Evolutionary conservation across 2,113 vertebrate species (phyloP).

Genomic region (Clarias magur): DNA sequence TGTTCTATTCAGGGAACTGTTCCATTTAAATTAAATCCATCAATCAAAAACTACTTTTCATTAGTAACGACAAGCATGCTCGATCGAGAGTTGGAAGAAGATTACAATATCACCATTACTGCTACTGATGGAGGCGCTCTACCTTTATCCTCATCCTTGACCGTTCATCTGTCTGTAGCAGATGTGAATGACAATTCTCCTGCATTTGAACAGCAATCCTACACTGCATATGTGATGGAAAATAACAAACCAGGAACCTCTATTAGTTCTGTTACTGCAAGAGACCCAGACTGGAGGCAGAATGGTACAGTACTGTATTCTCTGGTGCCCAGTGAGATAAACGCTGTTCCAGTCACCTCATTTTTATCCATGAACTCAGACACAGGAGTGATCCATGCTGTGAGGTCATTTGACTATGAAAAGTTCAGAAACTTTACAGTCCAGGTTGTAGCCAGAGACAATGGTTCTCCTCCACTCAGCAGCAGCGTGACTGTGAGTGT

Average conservation of each 20-base stretch:
- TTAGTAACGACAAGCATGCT: slow-evolving; percentile 35
- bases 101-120: slow-evolving; percentile 51
- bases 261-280: slow-evolving; percentile 49
- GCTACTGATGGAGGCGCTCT: slow-evolving; percentile 46
- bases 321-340: no score
- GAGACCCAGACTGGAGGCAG: slow-evolving; percentile 45
- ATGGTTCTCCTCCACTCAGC: no score
- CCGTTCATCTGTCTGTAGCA: slow-evolving; percentile 23
- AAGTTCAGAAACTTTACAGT: no score
- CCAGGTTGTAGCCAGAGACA: no score
- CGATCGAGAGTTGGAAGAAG: slow-evolving; percentile 34
- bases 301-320: no score
- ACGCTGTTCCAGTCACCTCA: no score
- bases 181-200: slow-evolving; percentile 49
- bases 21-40: slow-evolving; percentile 66
- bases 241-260: slow-evolving; percentile 54
- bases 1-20: slow-evolving; percentile 51
- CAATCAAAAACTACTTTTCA: slow-evolving; percentile 46
- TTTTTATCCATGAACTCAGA: no score
- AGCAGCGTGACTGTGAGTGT: no score
- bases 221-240: slow-evolving; percentile 50
- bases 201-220: slow-evolving; percentile 49
- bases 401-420: no score
- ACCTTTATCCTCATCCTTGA: slow-evolving; percentile 38
- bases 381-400: no score